Conservation (phyloP, 2,113 vertebrate genomes). For the Crotalus helleri region DNA sequence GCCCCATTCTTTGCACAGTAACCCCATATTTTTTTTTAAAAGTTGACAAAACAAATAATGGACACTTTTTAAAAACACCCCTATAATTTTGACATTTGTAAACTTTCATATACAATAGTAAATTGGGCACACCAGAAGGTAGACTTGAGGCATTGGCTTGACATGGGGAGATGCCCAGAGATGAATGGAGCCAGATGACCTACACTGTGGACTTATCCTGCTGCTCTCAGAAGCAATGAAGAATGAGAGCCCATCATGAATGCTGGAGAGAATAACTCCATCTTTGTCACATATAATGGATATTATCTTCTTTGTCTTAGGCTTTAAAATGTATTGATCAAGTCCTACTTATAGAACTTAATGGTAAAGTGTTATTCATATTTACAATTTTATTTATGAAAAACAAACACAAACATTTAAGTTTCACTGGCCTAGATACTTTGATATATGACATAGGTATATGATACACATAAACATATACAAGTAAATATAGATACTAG, state of each 20-base stretch:
- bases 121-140: not conserved
- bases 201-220: not conserved
- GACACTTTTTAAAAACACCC: not conserved
- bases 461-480: not conserved
- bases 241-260: not conserved
- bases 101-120: not conserved
- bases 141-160: not conserved
- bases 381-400: not conserved
- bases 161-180: not conserved
- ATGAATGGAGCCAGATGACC: not conserved
- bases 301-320: not conserved
- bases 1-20: not conserved
- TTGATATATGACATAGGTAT: too few relatives aligned
- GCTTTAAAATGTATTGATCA: not conserved
- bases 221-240: not conserved
- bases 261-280: not conserved
- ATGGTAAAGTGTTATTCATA: not conserved
- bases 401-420: not conserved
- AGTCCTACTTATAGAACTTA: not conserved
- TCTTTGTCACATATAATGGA: not conserved
- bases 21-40: not conserved
- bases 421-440: not conserved
- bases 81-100: not conserved
- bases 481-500: not conserved
- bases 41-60: slow-evolving; percentile 36